phyloP scores from a whole-genome alignment of 2,113 vertebrate genomes.

The Chaetops frenatus region DNA sequence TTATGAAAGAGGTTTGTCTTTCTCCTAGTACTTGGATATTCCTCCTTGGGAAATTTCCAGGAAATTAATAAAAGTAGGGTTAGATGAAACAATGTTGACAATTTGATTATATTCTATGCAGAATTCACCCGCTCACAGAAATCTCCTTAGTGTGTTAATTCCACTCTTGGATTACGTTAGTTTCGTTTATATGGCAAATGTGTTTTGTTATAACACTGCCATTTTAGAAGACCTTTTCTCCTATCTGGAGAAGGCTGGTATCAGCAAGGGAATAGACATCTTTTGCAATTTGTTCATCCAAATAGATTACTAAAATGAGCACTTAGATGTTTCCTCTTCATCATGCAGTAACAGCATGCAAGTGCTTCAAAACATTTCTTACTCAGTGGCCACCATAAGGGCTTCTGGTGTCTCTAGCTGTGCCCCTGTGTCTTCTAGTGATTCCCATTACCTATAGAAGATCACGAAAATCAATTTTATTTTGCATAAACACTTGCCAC shows the following conservation, averaged over 20 bases:
- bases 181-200: constrained; percentile 52
- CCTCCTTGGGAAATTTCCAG: background rate
- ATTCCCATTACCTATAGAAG: background rate
- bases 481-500: background rate
- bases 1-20: background rate
- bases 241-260: constrained; percentile 1
- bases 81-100: constrained; percentile 44
- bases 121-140: constrained; percentile 63
- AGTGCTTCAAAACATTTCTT: background rate
- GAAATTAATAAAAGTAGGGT: constrained; percentile 55
- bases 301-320: background rate
- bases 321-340: background rate
- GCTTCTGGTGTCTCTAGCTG: background rate
- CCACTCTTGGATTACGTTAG: constrained; percentile 64
- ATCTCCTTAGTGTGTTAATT: constrained; percentile 61
- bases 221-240: constrained; percentile 41
- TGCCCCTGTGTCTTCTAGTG: background rate
- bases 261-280: background rate
- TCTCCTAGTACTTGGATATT: background rate
- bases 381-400: background rate
- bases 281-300: background rate
- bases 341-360: background rate
- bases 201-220: constrained; percentile 50
- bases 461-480: background rate
- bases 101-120: constrained; percentile 67